Base-by-base conservation (phyloP, 2,113 vertebrate genomes). In the Rhipidura dahli region DNA sequence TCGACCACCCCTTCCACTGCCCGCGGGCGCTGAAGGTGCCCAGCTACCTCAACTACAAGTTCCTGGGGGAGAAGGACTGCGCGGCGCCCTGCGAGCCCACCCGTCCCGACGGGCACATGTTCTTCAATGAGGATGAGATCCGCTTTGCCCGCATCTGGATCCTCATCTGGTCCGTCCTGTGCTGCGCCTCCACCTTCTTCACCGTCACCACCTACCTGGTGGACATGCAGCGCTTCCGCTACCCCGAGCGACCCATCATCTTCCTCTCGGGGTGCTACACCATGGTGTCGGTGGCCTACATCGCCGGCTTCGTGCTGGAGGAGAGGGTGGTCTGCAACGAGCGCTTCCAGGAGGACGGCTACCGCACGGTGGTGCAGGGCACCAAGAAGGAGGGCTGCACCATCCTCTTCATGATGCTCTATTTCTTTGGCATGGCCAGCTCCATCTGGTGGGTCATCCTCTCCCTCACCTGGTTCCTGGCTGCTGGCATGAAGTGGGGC, bases 391-490 rank as follows among this genome's bases (percentile, higher is more conserved):
- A 99, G 89, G 99, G 99, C 15, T 99, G 99, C 97, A 99, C 99
- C 90, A 99, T 99, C 88, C 98, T 99, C 76, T 99, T 99, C 96
- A 99, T 99, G 99, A 99, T 99, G 99, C 98, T 99, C 5, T 99
- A 99, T 82, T 99, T 99, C 97, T 99, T 99, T 87, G 97, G 99
- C 96, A 99, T 99, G 99, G 99, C 99, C 97, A 99, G 99, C 88
- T 99, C 99, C 33, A 99, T 99, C 98, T 99, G 99, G 99, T 99
- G 99, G 99, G 99, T 99, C 95, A 99, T 99, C 96, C 97, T 99
- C 40, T 99, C 99, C 8, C 99, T 99, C 95, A 99, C 99, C 73
- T 99, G 99, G 99, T 99, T 99, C 97, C 98, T 99, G 93, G 99
- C 99, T 0, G 99, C 99, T 0, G 99, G 99, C 76, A 99, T 99